Base-by-base conservation (phyloP, 2,113 vertebrate genomes). In the Takifugu bimaculatus region DNA sequence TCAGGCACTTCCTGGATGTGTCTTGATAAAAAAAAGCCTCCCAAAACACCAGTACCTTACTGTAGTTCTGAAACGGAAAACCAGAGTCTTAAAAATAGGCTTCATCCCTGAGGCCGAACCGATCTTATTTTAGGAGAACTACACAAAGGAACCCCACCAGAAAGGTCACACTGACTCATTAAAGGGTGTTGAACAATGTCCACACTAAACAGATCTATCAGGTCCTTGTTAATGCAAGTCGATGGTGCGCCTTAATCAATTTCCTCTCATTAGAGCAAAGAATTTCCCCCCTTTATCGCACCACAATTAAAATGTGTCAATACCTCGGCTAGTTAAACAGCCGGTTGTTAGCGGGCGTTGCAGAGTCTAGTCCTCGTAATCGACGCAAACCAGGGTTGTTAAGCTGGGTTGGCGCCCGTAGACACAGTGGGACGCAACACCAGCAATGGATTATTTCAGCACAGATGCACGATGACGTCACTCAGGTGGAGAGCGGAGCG, bases 261-360 rank as follows among this genome's bases (percentile, higher is more conserved):
- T 60, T 64, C 51, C 75, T 68, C 70, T 81, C 72, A 80, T 84
- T 80, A 84, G 69, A 52, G 68, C 53, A 68, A 82, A 82, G 54
- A 65, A 72, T 88, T 84, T 81, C 81, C 60, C 77, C 75, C 70
- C 49, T 61, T 75, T 69, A 68, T 76, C 57, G 69, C 64, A 63
- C 65, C 83, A 81, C 85, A 81, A 85, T 83, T 85, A 80, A 74
- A 83, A 87, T 64, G 57, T 82, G 74, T 76, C 83, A 77, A 86
- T 87, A 85, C n/a, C 51, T 51, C 26, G 15, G 66, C 74, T 70
- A 47, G 68, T 70, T 85, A 77, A 80, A 75, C 71, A 56, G 70
- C 73, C 65, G 76, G 64, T 79, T 39, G 28, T 65, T 60, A 64
- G 65, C 27, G n/a, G 47, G 26, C 55, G 57, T 69, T 53, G 75